Evolutionary conservation across 37 sponge, comb jelly and placozoan species (phyloP), one percentile per base, ranked within the genome.

Genomic region (Tethya wilhelma): DNA sequence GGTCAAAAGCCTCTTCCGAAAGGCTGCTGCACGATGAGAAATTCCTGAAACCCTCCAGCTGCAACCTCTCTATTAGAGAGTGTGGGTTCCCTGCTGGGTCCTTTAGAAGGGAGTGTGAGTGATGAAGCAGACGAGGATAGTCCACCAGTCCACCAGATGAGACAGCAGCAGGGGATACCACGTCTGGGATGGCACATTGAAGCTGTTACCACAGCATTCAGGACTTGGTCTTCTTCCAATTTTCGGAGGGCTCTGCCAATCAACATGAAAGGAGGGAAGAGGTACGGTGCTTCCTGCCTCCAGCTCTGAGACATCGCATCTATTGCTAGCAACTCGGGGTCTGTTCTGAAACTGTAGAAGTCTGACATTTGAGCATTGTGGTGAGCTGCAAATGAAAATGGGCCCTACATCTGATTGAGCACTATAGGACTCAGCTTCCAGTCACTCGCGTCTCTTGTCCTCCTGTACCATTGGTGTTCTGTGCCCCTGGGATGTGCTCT

Each of bases 251-350:
- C 65, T 30, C 74, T 69, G 49, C 82, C 79, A 28, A 88, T 68
- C 41, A 88, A 64, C 56, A 19, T 11, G 42, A 88, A 88, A n/a
- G 83, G 89, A n/a, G 89, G 89, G 42, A 88, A 88, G 1, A 83
- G 78, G 39, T 88, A 88, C 1, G 57, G 72, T 1, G 9, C 44
- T 49, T 36, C 23, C 1, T 68, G 56, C 56, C 14, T 44, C 89
- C 83, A 88, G 4, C 6, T 1, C 9, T 64, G 1, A 1, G 17
- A 11, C 5, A 88, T 59, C 8, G 79, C 83, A 53, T 88, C 89
- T n/a, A 74, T 78, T 25, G 56, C 78, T 28, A 71, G 17, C 1
- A 83, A 62, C 1, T 12, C 56, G 5, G 77, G 89, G 36, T 88
- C 89, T 32, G 77, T 78, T 8, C 67, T 25, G 75, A 75, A 87